Evolutionary conservation across 64 coral and sea anemone species (phyloP).

Genomic region (Pocillopora verrucosa): DNA sequence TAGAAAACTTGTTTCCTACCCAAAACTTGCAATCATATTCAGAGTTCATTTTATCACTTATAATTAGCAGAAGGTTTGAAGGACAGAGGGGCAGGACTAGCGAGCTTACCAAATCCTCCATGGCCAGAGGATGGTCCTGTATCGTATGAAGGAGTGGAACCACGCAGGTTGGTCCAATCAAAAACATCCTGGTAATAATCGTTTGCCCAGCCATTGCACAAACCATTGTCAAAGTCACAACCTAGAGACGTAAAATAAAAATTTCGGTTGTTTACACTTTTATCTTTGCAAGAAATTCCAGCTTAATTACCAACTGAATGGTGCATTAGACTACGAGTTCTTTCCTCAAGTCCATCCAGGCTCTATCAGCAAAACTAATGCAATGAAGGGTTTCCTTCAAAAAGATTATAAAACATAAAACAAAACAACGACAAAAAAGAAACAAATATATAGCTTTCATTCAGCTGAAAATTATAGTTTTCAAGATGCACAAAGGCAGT

Average conservation of each 20-base stretch:
- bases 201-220: neutral
- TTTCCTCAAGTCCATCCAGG: too few species aligned
- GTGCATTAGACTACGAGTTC: too few species aligned
- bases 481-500: neutral
- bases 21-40: too few species aligned
- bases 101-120: neutral
- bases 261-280: neutral
- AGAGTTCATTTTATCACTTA: too few species aligned
- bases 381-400: too few species aligned
- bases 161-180: neutral
- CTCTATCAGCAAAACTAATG: too few species aligned
- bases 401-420: too few species aligned
- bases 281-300: neutral
- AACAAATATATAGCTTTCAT: neutral
- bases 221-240: constrained; percentile 5
- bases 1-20: too few species aligned
- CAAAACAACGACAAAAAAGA: too few species aligned
- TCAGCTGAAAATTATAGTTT: neutral
- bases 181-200: neutral
- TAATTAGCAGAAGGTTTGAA: neutral
- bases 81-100: neutral
- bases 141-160: neutral
- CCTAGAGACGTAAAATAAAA: neutral
- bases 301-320: neutral
- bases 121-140: neutral